Percentiles rank a stretch among this genome's conserved stretches.
Conservation (phyloP, 2,888 invertebrate species). For the Mythimna loreyi region DNA sequence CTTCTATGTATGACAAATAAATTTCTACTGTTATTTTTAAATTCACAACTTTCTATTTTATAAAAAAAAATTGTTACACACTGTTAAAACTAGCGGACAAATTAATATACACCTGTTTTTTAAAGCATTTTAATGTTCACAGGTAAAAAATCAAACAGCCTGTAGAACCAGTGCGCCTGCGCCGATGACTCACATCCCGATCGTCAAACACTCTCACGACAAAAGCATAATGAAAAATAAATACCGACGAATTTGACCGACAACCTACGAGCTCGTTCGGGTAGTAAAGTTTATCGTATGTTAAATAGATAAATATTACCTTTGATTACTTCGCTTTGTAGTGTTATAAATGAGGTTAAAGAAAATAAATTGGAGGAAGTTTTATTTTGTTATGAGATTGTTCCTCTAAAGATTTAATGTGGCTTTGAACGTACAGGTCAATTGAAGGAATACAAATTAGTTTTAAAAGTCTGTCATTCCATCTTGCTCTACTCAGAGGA, state of each 20-base stretch:
- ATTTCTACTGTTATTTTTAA: no score
- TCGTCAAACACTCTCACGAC: slow-evolving; percentile 88
- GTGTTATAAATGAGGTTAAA: slow-evolving; percentile 25
- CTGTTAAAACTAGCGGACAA: no score
- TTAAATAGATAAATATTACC: slow-evolving; percentile 53
- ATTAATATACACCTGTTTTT: no score
- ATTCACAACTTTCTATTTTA: no score
- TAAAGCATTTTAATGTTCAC: no score
- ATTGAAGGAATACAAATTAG: no score
- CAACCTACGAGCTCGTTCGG: slow-evolving; percentile 68
- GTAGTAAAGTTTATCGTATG: slow-evolving; percentile 54
- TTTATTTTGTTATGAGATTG: neutral
- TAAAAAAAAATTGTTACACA: no score
- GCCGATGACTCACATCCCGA: slow-evolving; percentile 85
- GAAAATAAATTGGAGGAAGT: neutral
- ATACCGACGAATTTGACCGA: slow-evolving; percentile 74
- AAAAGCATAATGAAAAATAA: slow-evolving; percentile 83
- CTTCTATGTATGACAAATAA: no score
- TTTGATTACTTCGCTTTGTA: slow-evolving; percentile 40
- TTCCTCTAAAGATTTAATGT: no score
- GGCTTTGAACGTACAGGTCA: no score
- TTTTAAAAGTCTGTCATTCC: no score
- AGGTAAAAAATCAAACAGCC: slow-evolving; percentile 65
- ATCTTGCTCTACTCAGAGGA: no score
- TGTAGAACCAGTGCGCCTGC: slow-evolving; percentile 77